phyloP scores from a whole-genome alignment of 2,888 invertebrate species.

The Stenurella melanura region DNA sequence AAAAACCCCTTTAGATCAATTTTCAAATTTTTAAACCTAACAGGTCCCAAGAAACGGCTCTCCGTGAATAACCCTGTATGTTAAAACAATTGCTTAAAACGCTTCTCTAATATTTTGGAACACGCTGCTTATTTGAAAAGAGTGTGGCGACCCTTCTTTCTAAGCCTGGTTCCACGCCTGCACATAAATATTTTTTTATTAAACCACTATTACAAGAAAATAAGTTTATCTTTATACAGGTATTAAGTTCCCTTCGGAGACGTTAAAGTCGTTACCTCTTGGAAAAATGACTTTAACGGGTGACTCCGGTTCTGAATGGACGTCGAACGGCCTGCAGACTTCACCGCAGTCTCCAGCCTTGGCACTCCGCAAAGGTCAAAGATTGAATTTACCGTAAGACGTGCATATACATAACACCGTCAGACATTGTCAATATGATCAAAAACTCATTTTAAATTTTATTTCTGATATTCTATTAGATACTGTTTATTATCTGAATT shows the following conservation, averaged over 20 bases:
- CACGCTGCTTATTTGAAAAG: no score
- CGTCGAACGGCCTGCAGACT: constrained; percentile 30
- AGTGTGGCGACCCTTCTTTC: neutral
- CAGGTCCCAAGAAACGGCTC: no score
- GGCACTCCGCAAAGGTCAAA: constrained; percentile 67
- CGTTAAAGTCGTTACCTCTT: constrained; percentile 24
- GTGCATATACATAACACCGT: constrained; percentile 39
- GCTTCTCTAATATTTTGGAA: no score
- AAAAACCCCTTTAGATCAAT: no score
- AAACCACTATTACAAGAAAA: neutral
- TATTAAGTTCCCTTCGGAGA: constrained; percentile 11
- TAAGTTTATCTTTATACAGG: neutral
- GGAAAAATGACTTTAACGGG: constrained; percentile 24
- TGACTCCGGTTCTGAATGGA: constrained; percentile 28
- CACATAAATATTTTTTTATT: neutral
- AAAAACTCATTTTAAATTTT: constrained; percentile 43
- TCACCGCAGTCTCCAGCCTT: constrained; percentile 60
- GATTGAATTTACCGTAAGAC: constrained; percentile 65
- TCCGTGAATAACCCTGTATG: no score
- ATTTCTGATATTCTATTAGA: neutral
- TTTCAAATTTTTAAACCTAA: no score
- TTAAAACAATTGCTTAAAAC: no score
- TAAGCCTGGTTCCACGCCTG: neutral
- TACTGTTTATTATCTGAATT: neutral
- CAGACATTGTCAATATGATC: constrained; percentile 43